Evolutionary conservation across 2,888 invertebrate genomes (phyloP), one percentile per base, ranked within the genome.

Genomic region (Shargacucullia verbasci): DNA sequence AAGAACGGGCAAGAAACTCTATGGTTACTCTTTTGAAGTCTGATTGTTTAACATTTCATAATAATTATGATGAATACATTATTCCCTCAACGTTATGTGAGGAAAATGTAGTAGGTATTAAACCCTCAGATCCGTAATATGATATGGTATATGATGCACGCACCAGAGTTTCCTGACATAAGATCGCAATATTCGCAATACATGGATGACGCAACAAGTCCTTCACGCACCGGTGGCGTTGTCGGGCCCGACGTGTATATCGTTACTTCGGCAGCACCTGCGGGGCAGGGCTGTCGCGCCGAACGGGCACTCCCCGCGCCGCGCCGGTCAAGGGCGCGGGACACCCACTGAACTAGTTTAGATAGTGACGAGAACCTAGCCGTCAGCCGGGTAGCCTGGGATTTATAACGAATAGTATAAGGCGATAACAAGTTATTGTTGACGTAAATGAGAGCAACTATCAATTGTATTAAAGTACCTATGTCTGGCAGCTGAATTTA

Each of bases 301-400:
- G 63, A 58, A 27, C 12, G 29, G 13, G 40, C 72, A 39, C 70
- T 56, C 72, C 72, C 70, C 13, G 10, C 45, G 13, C 45, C 12
- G n/a, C n/a, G n/a, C 50, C 27, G 73, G 70, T 70, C 73, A 73
- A 73, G 73, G 73, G 41, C 71, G 61, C 40, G 33, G 37, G 9
- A 25, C 31, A 15, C 52, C 53, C 33, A 62, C 53, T 53, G 58
- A 67, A 27, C 53, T 59, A 67, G 38, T 67, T 67, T 46, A 34
- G 40, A 39, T 67, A 67, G 62, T 48, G 48, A 38, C 15, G 31
- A 10, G 25, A 2, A 5, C 10, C 9, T 40, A 12, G 7, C 25
- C 12, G 40, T 34, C 1, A 6, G 8, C 29, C 9, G 1, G 11
- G 11, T 20, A 5, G 38, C 4, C 15, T n/a, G n/a, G 7, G 9